Percentiles rank a stretch among this genome's conserved stretches.
Conservation (phyloP, 2,113 vertebrate species). For the Psophia crepitans region DNA sequence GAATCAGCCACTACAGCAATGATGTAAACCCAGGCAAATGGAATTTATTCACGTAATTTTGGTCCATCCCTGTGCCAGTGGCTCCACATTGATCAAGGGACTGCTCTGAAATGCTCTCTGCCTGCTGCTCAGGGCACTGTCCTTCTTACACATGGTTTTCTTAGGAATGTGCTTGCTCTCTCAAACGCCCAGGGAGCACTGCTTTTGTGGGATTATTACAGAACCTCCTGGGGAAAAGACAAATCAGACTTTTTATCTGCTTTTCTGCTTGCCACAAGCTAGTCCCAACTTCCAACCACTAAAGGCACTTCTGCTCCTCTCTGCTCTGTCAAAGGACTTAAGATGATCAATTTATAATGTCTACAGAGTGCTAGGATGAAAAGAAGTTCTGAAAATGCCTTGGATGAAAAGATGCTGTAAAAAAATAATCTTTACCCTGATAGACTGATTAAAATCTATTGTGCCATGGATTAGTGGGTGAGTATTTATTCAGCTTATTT, state of each 20-base stretch:
- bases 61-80: background rate
- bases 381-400: constrained; percentile 44
- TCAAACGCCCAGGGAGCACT: background rate
- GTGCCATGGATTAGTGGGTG: constrained; percentile 36
- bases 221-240: constrained; percentile 16
- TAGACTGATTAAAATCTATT: constrained; percentile 62
- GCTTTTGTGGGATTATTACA: constrained; percentile 21
- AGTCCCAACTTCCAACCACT: constrained; percentile 10
- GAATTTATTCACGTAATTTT: background rate
- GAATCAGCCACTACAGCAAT: background rate
- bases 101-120: background rate
- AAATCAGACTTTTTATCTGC: constrained; percentile 28
- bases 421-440: constrained; percentile 47
- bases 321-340: constrained; percentile 32
- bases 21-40: background rate
- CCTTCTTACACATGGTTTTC: background rate
- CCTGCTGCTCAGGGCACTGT: background rate
- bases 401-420: constrained; percentile 31
- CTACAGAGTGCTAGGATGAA: constrained; percentile 37
- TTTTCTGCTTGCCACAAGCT: constrained; percentile 36
- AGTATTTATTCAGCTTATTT: constrained; percentile 50
- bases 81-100: background rate
- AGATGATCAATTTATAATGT: constrained; percentile 52
- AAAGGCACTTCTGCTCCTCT: constrained; percentile 28
- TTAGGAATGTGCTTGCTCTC: background rate